phyloP scores from a whole-genome alignment of 2,888 invertebrate species.

The Xiphydria camelus region DNA sequence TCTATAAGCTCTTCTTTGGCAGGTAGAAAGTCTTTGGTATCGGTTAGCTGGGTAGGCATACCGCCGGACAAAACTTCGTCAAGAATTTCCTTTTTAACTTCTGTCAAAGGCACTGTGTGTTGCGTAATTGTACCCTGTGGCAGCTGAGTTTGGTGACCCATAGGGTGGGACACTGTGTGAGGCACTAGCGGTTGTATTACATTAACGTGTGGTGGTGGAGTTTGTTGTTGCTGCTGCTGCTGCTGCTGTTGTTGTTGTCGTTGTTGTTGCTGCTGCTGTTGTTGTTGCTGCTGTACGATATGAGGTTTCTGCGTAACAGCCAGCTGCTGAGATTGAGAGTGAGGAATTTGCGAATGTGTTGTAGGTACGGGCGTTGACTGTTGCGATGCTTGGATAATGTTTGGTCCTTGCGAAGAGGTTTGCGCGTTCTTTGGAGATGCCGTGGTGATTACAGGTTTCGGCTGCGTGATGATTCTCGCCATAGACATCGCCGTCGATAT shows the following conservation, averaged over 20 bases:
- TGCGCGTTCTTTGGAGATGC: conserved; percentile 26
- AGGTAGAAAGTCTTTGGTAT: conserved; percentile 58
- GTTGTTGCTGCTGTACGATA: conserved; percentile 12
- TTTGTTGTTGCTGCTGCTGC: conserved; percentile 41
- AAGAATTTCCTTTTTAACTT: conserved; percentile 73
- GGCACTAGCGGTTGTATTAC: conserved; percentile 58
- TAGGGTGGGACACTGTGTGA: conserved; percentile 52
- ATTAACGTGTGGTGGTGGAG: conserved; percentile 56
- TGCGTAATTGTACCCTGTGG: conserved; percentile 49
- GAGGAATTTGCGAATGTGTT: neutral
- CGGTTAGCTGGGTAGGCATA: conserved; percentile 48
- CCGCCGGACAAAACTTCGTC: conserved; percentile 62
- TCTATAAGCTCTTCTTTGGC: conserved; percentile 57
- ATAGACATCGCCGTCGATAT: conserved; percentile 14
- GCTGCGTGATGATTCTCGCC: conserved; percentile 27
- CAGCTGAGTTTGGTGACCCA: conserved; percentile 57
- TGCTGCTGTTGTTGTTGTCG: conserved; percentile 49
- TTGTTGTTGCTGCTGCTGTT: conserved; percentile 34
- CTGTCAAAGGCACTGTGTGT: conserved; percentile 62
- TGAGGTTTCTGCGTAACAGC: neutral
- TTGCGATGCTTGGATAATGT: neutral
- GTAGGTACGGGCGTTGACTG: neutral
- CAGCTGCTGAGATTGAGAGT: conserved; percentile 4
- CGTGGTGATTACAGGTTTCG: conserved; percentile 33
- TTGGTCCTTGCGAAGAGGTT: conserved; percentile 12